phyloP scores from a whole-genome alignment of 2,888 invertebrate genomes.

The Cheilosia vernalis region DNA sequence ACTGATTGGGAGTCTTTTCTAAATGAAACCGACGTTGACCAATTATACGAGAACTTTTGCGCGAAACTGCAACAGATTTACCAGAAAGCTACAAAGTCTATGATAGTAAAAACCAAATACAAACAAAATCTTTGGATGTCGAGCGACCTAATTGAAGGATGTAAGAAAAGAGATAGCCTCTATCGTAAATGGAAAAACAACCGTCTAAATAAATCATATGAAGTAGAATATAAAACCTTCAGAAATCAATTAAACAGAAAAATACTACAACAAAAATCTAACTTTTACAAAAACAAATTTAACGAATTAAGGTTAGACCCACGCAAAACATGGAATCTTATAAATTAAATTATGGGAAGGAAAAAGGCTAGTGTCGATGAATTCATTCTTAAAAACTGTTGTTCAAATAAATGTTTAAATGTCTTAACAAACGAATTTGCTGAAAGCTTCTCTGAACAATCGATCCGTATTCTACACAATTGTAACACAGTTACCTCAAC shows the following conservation, averaged over 20 bases:
- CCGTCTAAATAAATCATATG: background rate
- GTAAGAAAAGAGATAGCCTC: background rate
- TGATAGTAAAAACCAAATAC: background rate
- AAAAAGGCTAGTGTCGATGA: slow-evolving; percentile 4
- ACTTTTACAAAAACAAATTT: slow-evolving; percentile 16
- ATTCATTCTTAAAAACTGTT: background rate
- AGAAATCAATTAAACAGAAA: slow-evolving; percentile 9
- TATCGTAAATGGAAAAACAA: slow-evolving; percentile 23
- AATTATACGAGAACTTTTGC: background rate
- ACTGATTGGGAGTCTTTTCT: background rate
- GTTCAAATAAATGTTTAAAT: background rate
- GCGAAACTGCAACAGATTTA: slow-evolving; percentile 8
- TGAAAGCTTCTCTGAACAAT: background rate
- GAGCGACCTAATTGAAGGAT: background rate
- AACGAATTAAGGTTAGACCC: slow-evolving; percentile 7
- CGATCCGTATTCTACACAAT: background rate
- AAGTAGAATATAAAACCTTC: background rate
- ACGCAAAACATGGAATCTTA: background rate
- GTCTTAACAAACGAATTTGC: slow-evolving; percentile 3
- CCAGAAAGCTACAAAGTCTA: slow-evolving; percentile 5
- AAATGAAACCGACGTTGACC: background rate
- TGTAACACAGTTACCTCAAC: background rate
- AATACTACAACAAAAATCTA: background rate
- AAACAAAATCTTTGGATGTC: slow-evolving; percentile 16
- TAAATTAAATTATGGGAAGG: slow-evolving; percentile 1